Base-by-base conservation (phyloP, 2,888 invertebrate species). In the Apoda limacodes region DNA sequence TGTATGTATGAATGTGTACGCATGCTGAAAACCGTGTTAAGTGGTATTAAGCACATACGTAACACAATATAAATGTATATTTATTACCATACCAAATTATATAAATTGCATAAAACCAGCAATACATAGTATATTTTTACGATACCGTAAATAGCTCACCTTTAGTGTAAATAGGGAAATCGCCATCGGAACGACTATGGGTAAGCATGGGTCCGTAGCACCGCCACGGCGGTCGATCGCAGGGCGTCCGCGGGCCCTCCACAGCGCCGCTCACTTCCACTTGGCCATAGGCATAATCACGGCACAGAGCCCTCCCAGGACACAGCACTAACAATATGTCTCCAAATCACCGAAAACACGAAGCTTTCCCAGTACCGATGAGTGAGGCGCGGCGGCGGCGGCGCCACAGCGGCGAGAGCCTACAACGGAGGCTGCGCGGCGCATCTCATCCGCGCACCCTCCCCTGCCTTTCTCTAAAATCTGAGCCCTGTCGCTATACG, bases 121-220 rank as follows among this genome's bases (percentile, higher is more conserved):
- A 39, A 39, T 33, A 35, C 29, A 31, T 25, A 35, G 26, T 28
- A 33, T 29, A 33, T 25, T 35, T 28, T 12, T 27, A 34, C 25
- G 34, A 28, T 22, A 28, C n/a, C 31, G n/a, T n/a, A n/a, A n/a
- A 7, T 7, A 17, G 54, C 76, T 78, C 83, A 91, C 90, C 90
- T 89, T 86, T 85, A 52, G 86, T 82, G 72, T 90, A 90, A 70
- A 90, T 86, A 56, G 91, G 91, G 76, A 91, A 91, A 75, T 91
- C 91, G 59, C 91, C 89, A 65, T 91, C 91, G 68, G 91, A 91
- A 75, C 89, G 88, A 66, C 91, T 91, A 81, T 91, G 91, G 46
- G 90, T 91, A 64, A 91, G 83, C 87, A 91, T 90, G 64, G 87
- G 85, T 68, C 85, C 86, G 68, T 84, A 85, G 64, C 84, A 84